Conservation (phyloP, 2,888 invertebrate species). For the Galeopsomyia nigrocyanea region DNA sequence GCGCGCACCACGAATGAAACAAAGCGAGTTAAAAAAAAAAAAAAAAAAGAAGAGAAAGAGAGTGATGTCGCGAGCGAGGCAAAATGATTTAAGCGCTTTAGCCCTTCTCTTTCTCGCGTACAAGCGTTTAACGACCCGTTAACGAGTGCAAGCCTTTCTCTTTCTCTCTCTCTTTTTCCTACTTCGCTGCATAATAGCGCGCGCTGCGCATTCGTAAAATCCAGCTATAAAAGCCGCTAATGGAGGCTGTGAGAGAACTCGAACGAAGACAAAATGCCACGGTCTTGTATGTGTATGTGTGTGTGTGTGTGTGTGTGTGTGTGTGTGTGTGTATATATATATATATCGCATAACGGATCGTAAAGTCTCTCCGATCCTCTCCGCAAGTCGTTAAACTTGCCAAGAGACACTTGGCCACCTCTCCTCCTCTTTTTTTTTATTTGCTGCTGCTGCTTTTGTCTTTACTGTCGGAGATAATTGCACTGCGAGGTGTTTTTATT, state of each 20-base stretch:
- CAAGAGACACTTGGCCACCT: constrained; percentile 55
- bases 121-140: constrained; percentile 44
- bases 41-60: neutral
- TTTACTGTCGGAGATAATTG: constrained; percentile 38
- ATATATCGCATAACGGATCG: constrained; percentile 24
- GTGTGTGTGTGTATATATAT: constrained; percentile 6
- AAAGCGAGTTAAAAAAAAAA: neutral
- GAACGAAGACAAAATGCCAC: constrained; percentile 45
- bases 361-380: constrained; percentile 52
- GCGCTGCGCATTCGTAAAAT: constrained; percentile 36
- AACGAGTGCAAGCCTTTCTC: constrained; percentile 37
- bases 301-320: constrained; percentile 12
- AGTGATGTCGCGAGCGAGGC: constrained; percentile 6
- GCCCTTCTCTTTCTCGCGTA: no score
- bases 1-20: constrained; percentile 6
- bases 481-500: constrained; percentile 1
- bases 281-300: constrained; percentile 1
- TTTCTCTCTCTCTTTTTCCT: constrained; percentile 2
- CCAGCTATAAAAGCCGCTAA: constrained; percentile 40
- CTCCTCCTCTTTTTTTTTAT: neutral
- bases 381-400: constrained; percentile 62
- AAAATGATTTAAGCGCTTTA: constrained; percentile 35
- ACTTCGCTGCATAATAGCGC: neutral
- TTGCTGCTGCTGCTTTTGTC: neutral
- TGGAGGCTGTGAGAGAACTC: constrained; percentile 29